Evolutionary conservation across 2,888 invertebrate species (phyloP).

Genomic region (Celastrina argiolus): DNA sequence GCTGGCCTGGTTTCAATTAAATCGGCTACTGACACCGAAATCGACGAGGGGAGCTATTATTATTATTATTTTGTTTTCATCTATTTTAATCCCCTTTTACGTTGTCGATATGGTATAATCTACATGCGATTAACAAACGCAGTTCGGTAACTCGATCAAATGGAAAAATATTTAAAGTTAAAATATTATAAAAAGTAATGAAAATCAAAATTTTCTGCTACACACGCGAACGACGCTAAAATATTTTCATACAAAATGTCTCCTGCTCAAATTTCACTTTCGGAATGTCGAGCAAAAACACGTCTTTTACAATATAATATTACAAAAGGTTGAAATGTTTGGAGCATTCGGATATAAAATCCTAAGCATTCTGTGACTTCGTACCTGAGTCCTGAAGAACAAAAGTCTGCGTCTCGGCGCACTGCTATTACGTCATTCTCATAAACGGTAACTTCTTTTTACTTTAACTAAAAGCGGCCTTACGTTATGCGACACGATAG

Average conservation of each 20-base stretch:
- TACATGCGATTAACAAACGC: no score
- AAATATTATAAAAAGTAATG: background rate
- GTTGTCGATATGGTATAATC: no score
- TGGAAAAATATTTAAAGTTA: background rate
- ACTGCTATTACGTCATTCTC: conserved; percentile 36
- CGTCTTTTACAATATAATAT: background rate
- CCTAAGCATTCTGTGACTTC: conserved; percentile 45
- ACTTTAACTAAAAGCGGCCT: no score
- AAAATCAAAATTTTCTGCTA: background rate
- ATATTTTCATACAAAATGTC: background rate
- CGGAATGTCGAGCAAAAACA: conserved; percentile 34
- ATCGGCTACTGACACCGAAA: no score
- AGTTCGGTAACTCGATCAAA: no score
- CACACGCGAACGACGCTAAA: background rate
- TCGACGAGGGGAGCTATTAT: no score
- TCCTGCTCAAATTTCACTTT: conserved; percentile 21
- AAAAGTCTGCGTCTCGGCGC: conserved; percentile 42
- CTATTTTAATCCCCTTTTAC: no score
- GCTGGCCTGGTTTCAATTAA: no score
- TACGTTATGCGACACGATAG: no score
- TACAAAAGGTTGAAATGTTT: conserved; percentile 29
- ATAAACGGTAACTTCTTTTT: conserved; percentile 32
- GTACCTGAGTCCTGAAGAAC: conserved; percentile 46
- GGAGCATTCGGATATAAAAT: conserved; percentile 49
- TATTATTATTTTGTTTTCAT: no score